phyloP scores from a whole-genome alignment of 2,888 invertebrate genomes.

The Panorpa germanica region DNA sequence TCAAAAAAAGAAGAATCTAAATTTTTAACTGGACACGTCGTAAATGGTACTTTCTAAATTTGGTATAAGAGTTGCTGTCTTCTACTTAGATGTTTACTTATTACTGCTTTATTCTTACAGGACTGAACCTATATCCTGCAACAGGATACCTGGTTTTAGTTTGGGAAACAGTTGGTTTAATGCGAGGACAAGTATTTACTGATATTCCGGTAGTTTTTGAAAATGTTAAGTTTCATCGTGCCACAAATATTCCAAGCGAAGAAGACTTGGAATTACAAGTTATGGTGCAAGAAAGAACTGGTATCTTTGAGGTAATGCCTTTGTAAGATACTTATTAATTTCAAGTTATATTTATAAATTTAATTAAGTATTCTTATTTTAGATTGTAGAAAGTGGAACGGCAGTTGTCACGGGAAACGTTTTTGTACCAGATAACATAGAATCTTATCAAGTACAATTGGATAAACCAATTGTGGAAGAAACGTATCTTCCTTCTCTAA shows the following conservation, averaged over 20 bases:
- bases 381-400: constrained; percentile 40
- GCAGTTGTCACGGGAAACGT: constrained; percentile 44
- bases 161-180: constrained; percentile 27
- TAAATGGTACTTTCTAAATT: constrained; percentile 43
- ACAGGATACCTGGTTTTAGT: constrained; percentile 26
- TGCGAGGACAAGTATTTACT: constrained; percentile 20
- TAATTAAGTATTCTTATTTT: constrained; percentile 15
- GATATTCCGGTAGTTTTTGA: constrained; percentile 34
- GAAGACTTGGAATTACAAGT: constrained; percentile 18
- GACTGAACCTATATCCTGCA: constrained; percentile 51
- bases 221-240: constrained; percentile 35
- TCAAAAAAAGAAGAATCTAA: constrained; percentile 38
- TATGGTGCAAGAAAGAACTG: constrained; percentile 23
- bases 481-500: no score
- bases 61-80: neutral
- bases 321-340: no score
- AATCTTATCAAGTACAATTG: no score
- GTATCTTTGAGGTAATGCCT: constrained; percentile 23
- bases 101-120: no score
- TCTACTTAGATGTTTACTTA: neutral
- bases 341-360: constrained; percentile 13
- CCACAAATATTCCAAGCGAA: constrained; percentile 30
- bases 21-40: constrained; percentile 51
- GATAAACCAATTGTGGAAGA: constrained; percentile 32
- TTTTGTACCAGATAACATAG: constrained; percentile 24